Base-by-base conservation (phyloP, 2,113 vertebrate genomes). In the Bubo blakistoni region DNA sequence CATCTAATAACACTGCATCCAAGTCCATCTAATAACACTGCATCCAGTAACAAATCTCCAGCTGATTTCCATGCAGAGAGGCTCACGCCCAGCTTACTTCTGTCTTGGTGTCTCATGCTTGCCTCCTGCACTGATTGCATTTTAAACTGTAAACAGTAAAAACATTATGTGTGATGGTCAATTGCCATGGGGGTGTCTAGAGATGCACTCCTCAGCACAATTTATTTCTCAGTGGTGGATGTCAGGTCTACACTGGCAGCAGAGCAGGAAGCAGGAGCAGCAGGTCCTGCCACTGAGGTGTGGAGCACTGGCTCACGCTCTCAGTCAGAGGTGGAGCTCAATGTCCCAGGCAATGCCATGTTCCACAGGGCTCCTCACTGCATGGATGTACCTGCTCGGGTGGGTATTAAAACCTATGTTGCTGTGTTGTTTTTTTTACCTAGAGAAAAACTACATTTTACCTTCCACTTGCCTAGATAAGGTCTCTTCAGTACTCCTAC, bases 261-360 rank as follows among this genome's bases (percentile, higher is more conserved):
- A 66, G 59, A 81, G 36, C 18, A 30, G 46, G 46, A 62, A 62
- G 34, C 16, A 57, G 61, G 32, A 61, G 55, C 63, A 42, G 18
- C 6, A 8, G 9, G 7, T 51, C 16, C 49, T 38, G 27, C 30
- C 18, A 5, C 22, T 20, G 69, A 54, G 13, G 16, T 62, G 27
- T 21, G 54, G 36, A 83, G 38, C 21, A 10, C 32, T 32, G 29
- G 3, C 5, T 58, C 9, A 63, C 1, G 25, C 22, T 82, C 10
- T 52, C 0, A 0, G 5, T n/a, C 44, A 19, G 10, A 88, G 29
- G 7, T 55, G 36, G 54, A 86, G 15, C 16, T 61, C 40, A 20
- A 47, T 27, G 30, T 36, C 47, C 38, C 6, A 21, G 16, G 6
- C 0, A 1, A 32, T 63, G 42, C 21, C 29, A 14, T 0, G 0